A percentile compares a stretch with the other conserved stretches of the same genome.
Conservation (phyloP, 2,113 vertebrate genomes). For the Hyperoodon ampullatus region DNA sequence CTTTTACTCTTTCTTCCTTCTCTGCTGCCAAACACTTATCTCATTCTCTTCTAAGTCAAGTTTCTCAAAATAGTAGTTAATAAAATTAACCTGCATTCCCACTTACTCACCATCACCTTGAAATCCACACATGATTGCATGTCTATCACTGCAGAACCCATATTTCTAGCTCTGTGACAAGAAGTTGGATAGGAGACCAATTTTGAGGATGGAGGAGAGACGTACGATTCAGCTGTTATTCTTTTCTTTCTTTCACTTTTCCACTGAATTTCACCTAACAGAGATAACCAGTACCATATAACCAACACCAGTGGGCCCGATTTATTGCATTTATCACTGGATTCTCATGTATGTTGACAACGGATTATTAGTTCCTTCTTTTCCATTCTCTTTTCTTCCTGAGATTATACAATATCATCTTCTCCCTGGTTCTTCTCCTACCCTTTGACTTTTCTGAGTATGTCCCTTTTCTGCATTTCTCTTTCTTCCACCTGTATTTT, state of each 20-base stretch:
- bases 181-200: not conserved
- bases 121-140: not conserved
- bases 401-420: not conserved
- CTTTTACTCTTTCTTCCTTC: not conserved
- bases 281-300: not conserved
- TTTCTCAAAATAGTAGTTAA: not conserved
- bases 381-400: not conserved
- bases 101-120: not conserved
- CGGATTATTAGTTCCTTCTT: not conserved
- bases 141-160: not conserved
- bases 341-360: not conserved
- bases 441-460: not conserved
- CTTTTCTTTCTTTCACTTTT: not conserved
- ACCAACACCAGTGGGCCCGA: not conserved
- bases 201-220: not conserved
- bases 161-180: not conserved
- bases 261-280: not conserved
- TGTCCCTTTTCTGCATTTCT: not conserved
- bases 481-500: not conserved
- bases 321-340: not conserved
- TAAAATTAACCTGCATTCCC: not conserved
- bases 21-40: not conserved
- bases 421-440: not conserved
- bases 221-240: not conserved
- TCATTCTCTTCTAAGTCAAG: not conserved